phyloP scores from a whole-genome alignment of 2,888 invertebrate species.

The Heliconius cydno region DNA sequence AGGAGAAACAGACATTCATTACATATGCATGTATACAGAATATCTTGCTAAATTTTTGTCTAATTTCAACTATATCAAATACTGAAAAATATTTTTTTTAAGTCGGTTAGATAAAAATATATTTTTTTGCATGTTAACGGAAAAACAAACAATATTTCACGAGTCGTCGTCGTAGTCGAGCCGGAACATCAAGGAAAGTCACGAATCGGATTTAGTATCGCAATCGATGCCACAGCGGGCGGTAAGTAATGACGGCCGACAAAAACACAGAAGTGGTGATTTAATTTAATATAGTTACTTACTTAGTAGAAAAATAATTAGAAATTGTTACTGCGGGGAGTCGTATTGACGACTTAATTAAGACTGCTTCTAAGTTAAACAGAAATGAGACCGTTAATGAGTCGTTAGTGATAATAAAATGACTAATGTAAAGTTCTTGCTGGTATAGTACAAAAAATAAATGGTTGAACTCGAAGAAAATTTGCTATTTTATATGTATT shows the following conservation, averaged over 20 bases:
- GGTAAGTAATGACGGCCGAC: conserved; percentile 60
- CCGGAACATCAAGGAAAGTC: conserved; percentile 26
- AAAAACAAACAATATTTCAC: conserved; percentile 21
- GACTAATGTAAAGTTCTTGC: background rate
- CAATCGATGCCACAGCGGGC: conserved; percentile 52
- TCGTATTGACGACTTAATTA: conserved; percentile 19
- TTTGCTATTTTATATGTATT: conserved; percentile 7
- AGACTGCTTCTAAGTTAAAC: background rate
- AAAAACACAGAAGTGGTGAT: conserved; percentile 50
- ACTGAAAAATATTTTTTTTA: too few species aligned
- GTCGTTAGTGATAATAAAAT: background rate
- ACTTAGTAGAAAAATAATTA: conserved; percentile 31
- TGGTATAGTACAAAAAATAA: background rate
- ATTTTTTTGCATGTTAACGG: background rate
- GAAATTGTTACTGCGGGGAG: conserved; percentile 20
- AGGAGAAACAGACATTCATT: too few species aligned
- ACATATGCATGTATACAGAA: too few species aligned
- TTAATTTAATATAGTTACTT: conserved; percentile 31
- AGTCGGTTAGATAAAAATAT: background rate
- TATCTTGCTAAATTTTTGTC: too few species aligned
- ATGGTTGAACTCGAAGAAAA: background rate
- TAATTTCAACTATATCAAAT: too few species aligned
- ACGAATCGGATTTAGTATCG: conserved; percentile 32
- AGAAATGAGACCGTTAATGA: background rate
- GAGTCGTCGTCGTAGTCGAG: too few species aligned